Base-by-base conservation (phyloP, 2,113 vertebrate genomes). In the Campylorhamphus procurvoides region DNA sequence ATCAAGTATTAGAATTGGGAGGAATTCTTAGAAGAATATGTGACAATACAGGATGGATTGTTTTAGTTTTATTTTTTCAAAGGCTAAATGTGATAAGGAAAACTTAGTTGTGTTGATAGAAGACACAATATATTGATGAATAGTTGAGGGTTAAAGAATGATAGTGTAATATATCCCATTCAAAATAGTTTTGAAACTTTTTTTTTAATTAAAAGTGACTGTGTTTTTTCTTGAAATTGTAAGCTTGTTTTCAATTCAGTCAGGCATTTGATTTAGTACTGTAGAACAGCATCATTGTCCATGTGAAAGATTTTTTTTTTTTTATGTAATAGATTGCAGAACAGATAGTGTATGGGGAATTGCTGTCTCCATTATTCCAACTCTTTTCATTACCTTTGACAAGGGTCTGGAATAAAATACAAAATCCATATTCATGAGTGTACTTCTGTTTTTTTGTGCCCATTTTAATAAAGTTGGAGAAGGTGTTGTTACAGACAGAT, bases 381-480 rank as follows among this genome's bases (percentile, higher is more conserved):
- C 44, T 81, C 23, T 71, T 33, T 87, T 93, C 37, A 63, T 86
- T 94, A 92, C 25, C 22, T 78, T 94, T 87, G 47, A 84, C 73
- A 71, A n/a, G 90, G 31, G 81, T 87, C 10, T 90, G 59, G 60
- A 90, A 60, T 92, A 75, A 94, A 86, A 87, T 56, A 58, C 12
- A 60, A 39, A 92, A 94, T 95, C 63, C 55, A 63, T 90, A 87
- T 91, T 90, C 10, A 84, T 96, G 73, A 71, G n/a, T 59, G 14
- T 60, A 49, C 18, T 71, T 80, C 19, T 46, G 49, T 0, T 1
- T 5, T 86, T 74, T 66, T 7, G 35, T 90, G 42, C 58, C 27
- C 24, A n/a, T 76, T 93, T 80, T 67, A 84, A 72, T 52, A 87
- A 87, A 88, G 28, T 74, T 87, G 47, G 62, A 5, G 59, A 63